Conservation (phyloP, 2,888 invertebrate genomes). For the Notodonta ziczac region DNA sequence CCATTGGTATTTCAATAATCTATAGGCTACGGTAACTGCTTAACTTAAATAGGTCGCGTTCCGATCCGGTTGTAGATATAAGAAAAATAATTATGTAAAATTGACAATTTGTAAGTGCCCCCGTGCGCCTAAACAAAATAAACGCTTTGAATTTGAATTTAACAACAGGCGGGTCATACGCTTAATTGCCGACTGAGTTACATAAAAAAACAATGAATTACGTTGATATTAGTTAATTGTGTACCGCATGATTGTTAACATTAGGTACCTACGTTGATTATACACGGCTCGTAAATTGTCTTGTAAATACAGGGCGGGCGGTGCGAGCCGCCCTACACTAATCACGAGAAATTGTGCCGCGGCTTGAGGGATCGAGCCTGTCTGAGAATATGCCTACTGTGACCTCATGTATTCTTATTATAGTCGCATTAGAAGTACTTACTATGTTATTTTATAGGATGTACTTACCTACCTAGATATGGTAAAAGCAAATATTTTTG, state of each 20-base stretch:
- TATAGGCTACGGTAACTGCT: no score
- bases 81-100: no score
- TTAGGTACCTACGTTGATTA: slow-evolving; percentile 46
- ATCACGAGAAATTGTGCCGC: slow-evolving; percentile 9
- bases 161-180: no score
- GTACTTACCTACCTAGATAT: neutral
- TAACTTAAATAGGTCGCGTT: no score
- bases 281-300: slow-evolving; percentile 41
- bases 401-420: neutral
- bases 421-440: neutral
- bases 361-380: slow-evolving; percentile 7
- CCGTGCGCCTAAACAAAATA: no score
- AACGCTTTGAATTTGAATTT: no score
- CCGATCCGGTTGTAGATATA: no score
- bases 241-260: slow-evolving; percentile 41
- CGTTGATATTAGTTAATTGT: slow-evolving; percentile 27
- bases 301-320: slow-evolving; percentile 36
- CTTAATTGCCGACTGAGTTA: no score
- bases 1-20: no score
- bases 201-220: slow-evolving; percentile 10
- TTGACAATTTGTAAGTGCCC: no score
- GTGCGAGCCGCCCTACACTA: slow-evolving; percentile 8
- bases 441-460: neutral
- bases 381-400: neutral
- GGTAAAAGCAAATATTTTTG: no score